Base-by-base conservation (phyloP, 1,140 invertebrate genomes). In the Apis dorsata region DNA sequence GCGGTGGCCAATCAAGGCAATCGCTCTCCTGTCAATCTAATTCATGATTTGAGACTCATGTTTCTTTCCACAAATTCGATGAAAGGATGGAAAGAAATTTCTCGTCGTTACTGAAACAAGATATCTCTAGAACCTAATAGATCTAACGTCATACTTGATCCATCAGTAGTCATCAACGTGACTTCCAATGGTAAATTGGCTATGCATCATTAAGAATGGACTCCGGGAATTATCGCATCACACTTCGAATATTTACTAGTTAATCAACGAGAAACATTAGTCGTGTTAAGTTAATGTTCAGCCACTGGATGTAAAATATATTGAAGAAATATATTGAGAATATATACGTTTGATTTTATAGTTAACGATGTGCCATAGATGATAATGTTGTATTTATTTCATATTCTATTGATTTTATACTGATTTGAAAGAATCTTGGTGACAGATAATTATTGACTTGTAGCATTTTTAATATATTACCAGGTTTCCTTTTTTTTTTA, bases 121-220 rank as follows among this genome's bases (percentile, higher is more conserved):
- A 78, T 78, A 78, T 68, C 76, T 34, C 19, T n/a, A 49, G 44
- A 78, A 78, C 76, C 65, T 78, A 69, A 69, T 65, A 63, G 63
- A 63, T 12, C n/a, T 21, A n/a, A 63, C 60, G 60, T 63, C 60
- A 24, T n/a, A 3, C 2, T n/a, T 4, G 34, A 9, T 21, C 34
- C 44, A 44, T 19, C 19, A 10, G 13, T n/a, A 79, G 19, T 72
- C 78, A 68, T 74, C 59, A 57, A 66, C 70, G 28, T 8, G 60
- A 34, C 49, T 53, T 53, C 19, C 44, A 24, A 53, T n/a, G 59
- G 44, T 63, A 74, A 81, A 74, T 81, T 66, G 71, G 78, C 68
- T 21, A 79, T 68, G 78, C 78, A 68, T 79, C 78, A 72, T 72
- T 79, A 79, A 79, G 53, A 79, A 19, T 57, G 44, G n/a, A 44